Percentiles rank a stretch among this genome's conserved stretches.
Evolutionary conservation across 2,888 invertebrate genomes (phyloP).

Genomic region (Calameuta filiformis): DNA sequence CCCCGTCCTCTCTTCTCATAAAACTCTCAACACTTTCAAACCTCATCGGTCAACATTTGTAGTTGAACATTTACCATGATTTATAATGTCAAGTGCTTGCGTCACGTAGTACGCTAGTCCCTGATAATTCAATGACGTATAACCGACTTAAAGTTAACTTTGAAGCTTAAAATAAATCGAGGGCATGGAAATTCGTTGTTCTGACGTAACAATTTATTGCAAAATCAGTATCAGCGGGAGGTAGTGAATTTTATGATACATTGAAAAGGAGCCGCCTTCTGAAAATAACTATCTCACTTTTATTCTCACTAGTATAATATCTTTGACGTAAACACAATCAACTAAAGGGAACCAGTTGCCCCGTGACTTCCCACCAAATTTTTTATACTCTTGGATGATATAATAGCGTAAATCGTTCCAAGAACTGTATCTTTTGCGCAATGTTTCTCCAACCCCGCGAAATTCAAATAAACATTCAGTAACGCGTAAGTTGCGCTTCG

Average conservation of each 20-base stretch:
- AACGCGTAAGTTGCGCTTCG: too few relatives aligned
- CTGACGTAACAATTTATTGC: neutral
- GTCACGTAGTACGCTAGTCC: conserved; percentile 9
- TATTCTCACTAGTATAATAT: neutral
- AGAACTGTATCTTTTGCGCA: neutral
- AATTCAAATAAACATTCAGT: too few relatives aligned
- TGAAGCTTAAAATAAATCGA: neutral
- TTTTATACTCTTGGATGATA: neutral
- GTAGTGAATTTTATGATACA: neutral
- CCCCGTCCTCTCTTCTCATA: conserved; percentile 1
- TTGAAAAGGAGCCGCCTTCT: neutral
- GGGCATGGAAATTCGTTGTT: neutral
- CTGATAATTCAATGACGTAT: neutral
- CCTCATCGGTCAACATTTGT: conserved; percentile 16
- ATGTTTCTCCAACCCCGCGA: neutral
- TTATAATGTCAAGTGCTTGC: conserved; percentile 10
- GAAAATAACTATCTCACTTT: neutral
- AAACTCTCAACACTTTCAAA: conserved; percentile 14
- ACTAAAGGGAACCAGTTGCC: neutral
- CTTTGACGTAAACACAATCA: neutral
- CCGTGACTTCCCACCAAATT: neutral
- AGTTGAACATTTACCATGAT: conserved; percentile 10
- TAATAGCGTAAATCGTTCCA: neutral
- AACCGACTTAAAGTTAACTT: neutral
- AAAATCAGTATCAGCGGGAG: neutral